A percentile compares a stretch with the other conserved stretches of the same genome.
Conservation (phyloP, 2,888 invertebrate species). For the Tubiluchus corallicola region DNA sequence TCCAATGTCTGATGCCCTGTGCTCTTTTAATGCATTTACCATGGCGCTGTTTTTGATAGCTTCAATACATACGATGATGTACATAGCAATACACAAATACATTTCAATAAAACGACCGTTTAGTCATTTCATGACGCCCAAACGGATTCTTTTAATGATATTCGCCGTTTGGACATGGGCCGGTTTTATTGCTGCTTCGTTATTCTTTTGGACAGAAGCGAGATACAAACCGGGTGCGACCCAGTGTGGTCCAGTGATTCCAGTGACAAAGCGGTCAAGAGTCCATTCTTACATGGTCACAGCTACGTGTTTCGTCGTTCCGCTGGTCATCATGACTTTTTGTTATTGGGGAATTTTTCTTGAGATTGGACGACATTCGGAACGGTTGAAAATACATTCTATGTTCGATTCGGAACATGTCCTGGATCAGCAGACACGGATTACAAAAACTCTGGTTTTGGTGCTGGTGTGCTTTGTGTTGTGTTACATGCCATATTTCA, state of each 20-base stretch:
- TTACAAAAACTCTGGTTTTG: constrained; percentile 29
- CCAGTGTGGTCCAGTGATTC: constrained; percentile 31
- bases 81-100: constrained; percentile 31
- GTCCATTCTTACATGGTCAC: constrained; percentile 26
- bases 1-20: constrained; percentile 24
- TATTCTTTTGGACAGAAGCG: constrained; percentile 24
- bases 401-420: constrained; percentile 27
- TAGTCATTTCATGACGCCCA: constrained; percentile 24
- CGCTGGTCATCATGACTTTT: constrained; percentile 26
- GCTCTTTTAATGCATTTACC: constrained; percentile 30
- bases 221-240: constrained; percentile 24
- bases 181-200: constrained; percentile 24
- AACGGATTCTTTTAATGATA: constrained; percentile 27
- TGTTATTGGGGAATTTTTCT: constrained; percentile 29
- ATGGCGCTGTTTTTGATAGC: constrained; percentile 29
- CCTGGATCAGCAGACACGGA: constrained; percentile 29
- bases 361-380: constrained; percentile 23
- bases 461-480: constrained; percentile 29
- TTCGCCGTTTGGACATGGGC: constrained; percentile 30
- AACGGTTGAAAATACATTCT: constrained; percentile 24
- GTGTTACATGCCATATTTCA: constrained; percentile 29
- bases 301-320: constrained; percentile 24
- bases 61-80: constrained; percentile 33
- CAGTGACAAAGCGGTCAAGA: constrained; percentile 18
- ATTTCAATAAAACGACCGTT: constrained; percentile 30